A percentile compares a stretch with the other conserved stretches of the same genome.
Conservation (phyloP, 2,888 invertebrate species). For the Scaptomyza tumidula region DNA sequence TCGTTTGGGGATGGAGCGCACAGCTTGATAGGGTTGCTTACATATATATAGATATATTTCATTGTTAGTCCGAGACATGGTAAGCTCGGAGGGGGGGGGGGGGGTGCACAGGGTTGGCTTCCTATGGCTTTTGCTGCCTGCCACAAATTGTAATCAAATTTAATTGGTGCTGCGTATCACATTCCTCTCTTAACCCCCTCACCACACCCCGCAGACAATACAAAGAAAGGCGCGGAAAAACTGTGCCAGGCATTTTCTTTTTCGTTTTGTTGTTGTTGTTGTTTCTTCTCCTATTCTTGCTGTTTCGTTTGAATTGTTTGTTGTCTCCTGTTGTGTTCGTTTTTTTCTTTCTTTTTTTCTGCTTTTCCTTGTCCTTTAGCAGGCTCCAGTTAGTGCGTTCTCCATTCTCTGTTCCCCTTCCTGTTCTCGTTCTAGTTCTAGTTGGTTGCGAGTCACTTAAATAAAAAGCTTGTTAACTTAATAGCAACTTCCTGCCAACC, state of each 20-base stretch:
- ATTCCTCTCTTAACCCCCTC: no score
- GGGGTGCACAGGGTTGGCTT: conserved; percentile 2
- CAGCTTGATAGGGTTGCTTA: conserved; percentile 61
- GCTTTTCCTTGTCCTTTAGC: conserved; percentile 14
- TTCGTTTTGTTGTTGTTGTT: no score
- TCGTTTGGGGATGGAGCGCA: conserved; percentile 1
- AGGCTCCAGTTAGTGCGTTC: conserved; percentile 26
- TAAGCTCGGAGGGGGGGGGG: neutral
- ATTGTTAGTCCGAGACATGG: neutral
- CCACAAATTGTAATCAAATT: conserved; percentile 76
- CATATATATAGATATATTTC: conserved; percentile 3
- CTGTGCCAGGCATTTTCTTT: conserved; percentile 35
- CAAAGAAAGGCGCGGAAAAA: conserved; percentile 56
- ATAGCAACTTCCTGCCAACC: conserved; percentile 58
- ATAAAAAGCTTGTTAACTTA: conserved; percentile 78
- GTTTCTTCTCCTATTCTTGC: no score
- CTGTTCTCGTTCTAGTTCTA: conserved; percentile 20
- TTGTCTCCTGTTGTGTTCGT: conserved; percentile 6
- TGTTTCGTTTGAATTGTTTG: neutral
- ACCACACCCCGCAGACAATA: no score
- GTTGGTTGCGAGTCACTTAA: conserved; percentile 64
- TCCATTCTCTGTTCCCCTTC: neutral
- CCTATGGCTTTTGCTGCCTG: conserved; percentile 29
- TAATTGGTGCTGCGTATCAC: conserved; percentile 62
- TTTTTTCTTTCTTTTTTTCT: conserved; percentile 28